Conservation (phyloP, 1,140 invertebrate genomes). For the Bombus breviceps region DNA sequence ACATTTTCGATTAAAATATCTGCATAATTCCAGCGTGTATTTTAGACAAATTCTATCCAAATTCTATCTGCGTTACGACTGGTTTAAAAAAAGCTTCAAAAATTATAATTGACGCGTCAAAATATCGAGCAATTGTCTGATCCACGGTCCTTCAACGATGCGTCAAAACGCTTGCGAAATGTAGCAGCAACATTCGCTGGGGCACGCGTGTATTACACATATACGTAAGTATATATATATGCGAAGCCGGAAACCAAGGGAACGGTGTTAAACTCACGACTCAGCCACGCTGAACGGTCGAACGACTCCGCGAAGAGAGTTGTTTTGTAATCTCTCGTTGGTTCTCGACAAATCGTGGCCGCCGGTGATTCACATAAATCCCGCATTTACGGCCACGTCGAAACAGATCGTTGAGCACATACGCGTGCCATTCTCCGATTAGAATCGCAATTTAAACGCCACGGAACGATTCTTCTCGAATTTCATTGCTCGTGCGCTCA, state of each 20-base stretch:
- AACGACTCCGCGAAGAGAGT: constrained; percentile 21
- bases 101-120: not conserved
- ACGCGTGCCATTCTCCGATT: constrained; percentile 45
- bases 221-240: too few relatives aligned
- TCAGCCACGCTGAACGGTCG: constrained; percentile 3
- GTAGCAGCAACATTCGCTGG: too few relatives aligned
- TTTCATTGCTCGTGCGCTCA: constrained; percentile 60
- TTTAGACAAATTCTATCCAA: not conserved
- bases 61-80: not conserved
- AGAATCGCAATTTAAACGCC: constrained; percentile 69
- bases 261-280: not conserved
- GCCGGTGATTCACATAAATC: constrained; percentile 55
- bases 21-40: not conserved
- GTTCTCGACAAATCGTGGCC: constrained; percentile 33
- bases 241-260: not conserved
- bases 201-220: too few relatives aligned
- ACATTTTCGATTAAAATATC: not conserved
- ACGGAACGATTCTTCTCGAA: constrained; percentile 61
- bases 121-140: not conserved
- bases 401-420: constrained; percentile 50
- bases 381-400: constrained; percentile 52
- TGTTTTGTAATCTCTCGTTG: constrained; percentile 17
- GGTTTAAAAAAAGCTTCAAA: not conserved
- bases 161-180: constrained; percentile 12
- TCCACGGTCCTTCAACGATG: not conserved